phyloP scores from a whole-genome alignment of 92 coral and sea anemone species.

The Epizoanthus rinbou region DNA sequence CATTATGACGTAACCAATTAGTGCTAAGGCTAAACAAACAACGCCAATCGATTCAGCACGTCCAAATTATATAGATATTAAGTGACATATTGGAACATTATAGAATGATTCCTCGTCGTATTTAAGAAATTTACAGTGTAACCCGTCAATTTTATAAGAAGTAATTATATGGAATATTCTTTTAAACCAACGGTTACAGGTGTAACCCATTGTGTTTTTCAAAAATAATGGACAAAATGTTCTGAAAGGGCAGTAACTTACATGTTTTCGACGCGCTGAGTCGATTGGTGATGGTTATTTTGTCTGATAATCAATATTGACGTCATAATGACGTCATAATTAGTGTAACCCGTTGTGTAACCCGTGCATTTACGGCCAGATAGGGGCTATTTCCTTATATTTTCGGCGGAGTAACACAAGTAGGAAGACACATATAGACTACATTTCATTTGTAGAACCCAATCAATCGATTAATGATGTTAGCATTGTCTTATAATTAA shows the following conservation, averaged over 20 bases:
- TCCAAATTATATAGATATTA: neutral
- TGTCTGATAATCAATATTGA: neutral
- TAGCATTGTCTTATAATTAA: neutral
- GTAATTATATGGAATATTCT: constrained; percentile 1
- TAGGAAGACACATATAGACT: constrained; percentile 2
- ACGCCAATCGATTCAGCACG: constrained; percentile 14
- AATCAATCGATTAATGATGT: neutral
- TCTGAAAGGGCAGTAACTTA: constrained; percentile 8
- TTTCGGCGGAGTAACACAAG: neutral
- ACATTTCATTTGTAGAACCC: neutral
- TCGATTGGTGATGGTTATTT: constrained; percentile 13
- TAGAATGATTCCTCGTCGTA: constrained; percentile 9
- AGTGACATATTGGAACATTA: constrained; percentile 1
- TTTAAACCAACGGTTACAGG: constrained; percentile 23
- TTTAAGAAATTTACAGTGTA: constrained; percentile 10
- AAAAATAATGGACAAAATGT: no score
- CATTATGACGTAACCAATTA: constrained; percentile 1
- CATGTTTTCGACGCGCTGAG: constrained; percentile 4
- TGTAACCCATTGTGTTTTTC: no score
- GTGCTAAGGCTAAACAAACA: constrained; percentile 20
- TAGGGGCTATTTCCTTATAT: neutral
- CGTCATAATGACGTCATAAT: constrained; percentile 15
- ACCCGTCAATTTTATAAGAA: constrained; percentile 8
- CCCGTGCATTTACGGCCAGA: constrained; percentile 11
- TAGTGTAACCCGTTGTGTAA: constrained; percentile 17